Conservation (phyloP, 2,888 invertebrate genomes). For the Eugnorisma glareosa region DNA sequence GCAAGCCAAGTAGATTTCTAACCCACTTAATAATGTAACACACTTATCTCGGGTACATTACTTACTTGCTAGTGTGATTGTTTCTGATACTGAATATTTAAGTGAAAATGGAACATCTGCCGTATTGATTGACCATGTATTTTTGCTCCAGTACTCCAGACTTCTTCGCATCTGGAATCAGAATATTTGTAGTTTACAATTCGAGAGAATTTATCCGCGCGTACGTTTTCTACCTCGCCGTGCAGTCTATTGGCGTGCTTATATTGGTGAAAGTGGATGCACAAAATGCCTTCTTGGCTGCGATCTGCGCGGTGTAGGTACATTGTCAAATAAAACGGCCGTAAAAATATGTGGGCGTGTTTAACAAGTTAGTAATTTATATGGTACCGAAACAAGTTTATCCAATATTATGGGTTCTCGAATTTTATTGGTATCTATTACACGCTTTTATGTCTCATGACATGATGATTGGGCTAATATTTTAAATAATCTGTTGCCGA, state of each 20-base stretch:
- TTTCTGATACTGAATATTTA: slow-evolving; percentile 52
- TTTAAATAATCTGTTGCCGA: slow-evolving; percentile 15
- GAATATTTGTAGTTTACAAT: slow-evolving; percentile 67
- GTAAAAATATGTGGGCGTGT: slow-evolving; percentile 65
- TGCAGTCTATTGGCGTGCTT: slow-evolving; percentile 84
- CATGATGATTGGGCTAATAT: slow-evolving; percentile 49
- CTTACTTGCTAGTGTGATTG: slow-evolving; percentile 30
- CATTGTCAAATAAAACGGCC: slow-evolving; percentile 73
- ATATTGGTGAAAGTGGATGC: slow-evolving; percentile 87
- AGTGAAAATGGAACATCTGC: slow-evolving; percentile 48
- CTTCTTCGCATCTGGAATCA: slow-evolving; percentile 42
- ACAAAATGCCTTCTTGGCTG: slow-evolving; percentile 80
- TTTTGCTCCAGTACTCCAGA: slow-evolving; percentile 17
- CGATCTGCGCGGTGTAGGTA: slow-evolving; percentile 70
- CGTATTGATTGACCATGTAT: slow-evolving; percentile 15
- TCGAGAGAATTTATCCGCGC: slow-evolving; percentile 69
- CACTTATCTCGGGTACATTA: slow-evolving; percentile 60
- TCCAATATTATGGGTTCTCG: slow-evolving; percentile 65
- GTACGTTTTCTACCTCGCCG: slow-evolving; percentile 77
- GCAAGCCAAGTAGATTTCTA: slow-evolving; percentile 62
- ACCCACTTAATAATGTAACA: slow-evolving; percentile 64
- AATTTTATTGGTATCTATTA: slow-evolving; percentile 63
- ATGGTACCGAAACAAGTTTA: slow-evolving; percentile 64
- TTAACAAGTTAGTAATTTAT: slow-evolving; percentile 64
- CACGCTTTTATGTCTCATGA: slow-evolving; percentile 68